Evolutionary conservation across 1,140 invertebrate genomes (phyloP).

Genomic region (Proales similis): DNA sequence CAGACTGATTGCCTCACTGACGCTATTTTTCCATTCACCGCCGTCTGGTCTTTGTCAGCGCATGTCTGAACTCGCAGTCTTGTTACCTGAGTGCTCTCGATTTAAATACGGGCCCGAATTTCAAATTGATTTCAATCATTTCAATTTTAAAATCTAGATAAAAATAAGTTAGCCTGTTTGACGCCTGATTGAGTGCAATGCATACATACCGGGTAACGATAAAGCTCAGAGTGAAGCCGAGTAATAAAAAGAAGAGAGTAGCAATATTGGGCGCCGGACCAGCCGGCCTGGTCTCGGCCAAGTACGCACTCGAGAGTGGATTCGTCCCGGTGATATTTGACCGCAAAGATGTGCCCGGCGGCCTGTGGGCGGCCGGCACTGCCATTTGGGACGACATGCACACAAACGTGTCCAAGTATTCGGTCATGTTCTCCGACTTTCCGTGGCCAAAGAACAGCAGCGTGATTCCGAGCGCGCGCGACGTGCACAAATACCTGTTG

Average conservation of each 20-base stretch:
- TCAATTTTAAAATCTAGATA: constrained; percentile 1
- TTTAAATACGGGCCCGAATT: constrained; percentile 4
- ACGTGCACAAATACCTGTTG: constrained; percentile 72
- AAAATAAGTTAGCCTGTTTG: constrained; percentile 10
- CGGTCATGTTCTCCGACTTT: constrained; percentile 77
- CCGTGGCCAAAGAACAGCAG: constrained; percentile 60
- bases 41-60: too few relatives aligned
- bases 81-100: constrained; percentile 1
- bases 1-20: too few relatives aligned
- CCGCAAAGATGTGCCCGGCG: background rate
- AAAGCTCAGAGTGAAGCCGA: constrained; percentile 1
- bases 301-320: background rate
- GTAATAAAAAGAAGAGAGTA: constrained; percentile 15
- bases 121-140: constrained; percentile 22
- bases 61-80: background rate
- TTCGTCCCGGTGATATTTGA: constrained; percentile 24
- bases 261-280: constrained; percentile 20
- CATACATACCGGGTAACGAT: constrained; percentile 29
- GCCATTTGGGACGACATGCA: constrained; percentile 45
- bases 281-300: constrained; percentile 3
- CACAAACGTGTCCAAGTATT: constrained; percentile 79
- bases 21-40: too few relatives aligned
- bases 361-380: constrained; percentile 7
- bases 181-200: constrained; percentile 9
- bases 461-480: constrained; percentile 70